Percentiles rank a stretch among this genome's conserved stretches.
phyloP scores from a whole-genome alignment of 2,797 vertebrate genomes.

The Tenualosa ilisha region DNA sequence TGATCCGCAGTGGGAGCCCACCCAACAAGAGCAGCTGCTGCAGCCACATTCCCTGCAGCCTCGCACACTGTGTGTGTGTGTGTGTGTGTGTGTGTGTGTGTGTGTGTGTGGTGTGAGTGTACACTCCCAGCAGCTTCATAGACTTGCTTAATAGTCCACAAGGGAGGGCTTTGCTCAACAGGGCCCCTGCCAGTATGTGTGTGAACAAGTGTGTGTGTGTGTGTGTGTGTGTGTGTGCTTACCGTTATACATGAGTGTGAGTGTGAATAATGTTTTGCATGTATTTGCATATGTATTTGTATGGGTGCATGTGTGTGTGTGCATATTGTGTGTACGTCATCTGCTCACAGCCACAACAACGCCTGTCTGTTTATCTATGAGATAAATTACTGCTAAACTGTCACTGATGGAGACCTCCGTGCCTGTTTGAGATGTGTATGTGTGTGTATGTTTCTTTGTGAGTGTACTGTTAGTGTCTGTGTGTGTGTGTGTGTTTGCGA shows the following conservation, averaged over 20 bases:
- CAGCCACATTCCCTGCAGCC: neutral
- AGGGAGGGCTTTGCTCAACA: neutral
- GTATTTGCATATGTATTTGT: neutral
- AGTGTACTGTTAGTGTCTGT: no score
- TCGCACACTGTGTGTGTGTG: neutral
- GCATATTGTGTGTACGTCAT: neutral
- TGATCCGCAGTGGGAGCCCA: neutral
- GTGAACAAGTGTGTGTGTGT: neutral
- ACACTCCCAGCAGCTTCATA: no score
- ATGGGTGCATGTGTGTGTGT: neutral
- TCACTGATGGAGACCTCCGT: slow-evolving; percentile 22
- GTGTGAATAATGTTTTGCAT: neutral
- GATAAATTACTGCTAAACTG: slow-evolving; percentile 25
- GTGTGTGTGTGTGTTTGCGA: no score
- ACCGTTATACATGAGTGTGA: neutral
- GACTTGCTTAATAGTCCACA: neutral
- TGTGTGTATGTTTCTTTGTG: no score
- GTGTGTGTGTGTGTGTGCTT: neutral
- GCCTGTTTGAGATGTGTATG: neutral
- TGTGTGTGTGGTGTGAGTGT: no score
- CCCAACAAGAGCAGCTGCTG: neutral
- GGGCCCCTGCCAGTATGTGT: neutral
- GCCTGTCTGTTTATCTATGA: slow-evolving; percentile 22
- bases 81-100: no score
- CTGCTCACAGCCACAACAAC: no score